Evolutionary conservation across 2,113 vertebrate species (phyloP), one percentile per base, ranked within the genome.

Genomic region (Channa argus): DNA sequence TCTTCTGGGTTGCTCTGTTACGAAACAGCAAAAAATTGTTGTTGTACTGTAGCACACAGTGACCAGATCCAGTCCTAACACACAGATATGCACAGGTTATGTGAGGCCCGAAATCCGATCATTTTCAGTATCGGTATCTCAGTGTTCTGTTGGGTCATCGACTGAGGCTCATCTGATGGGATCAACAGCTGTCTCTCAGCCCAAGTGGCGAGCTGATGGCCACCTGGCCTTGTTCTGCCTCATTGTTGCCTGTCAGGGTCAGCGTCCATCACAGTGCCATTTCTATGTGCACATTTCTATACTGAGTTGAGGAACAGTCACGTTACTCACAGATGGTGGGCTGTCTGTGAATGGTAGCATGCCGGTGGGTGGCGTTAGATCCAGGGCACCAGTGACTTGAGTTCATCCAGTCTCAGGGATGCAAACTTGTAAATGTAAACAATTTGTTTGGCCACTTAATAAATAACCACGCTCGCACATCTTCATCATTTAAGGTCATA

Each of bases 101-200:
- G 6, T 41, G 39, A 54, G 43, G 38, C 10, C 68, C 56, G 37
- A 76, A 80, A 34, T 46, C 49, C 34, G 54, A 72, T 6, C 33
- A 2, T 67, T 80, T 24, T 82, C 38, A 73, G 51, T 45, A 70
- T 82, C 38, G 71, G 51, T 45, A 70, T 63, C 65, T 65, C 61
- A 37, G 63, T 33, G 55, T 80, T 74, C 14, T 71, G 37, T 41
- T 11, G n/a, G n/a, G 69, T 74, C 66, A 77, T 63, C 69, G 54
- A 75, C 63, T 63, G 52, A 51, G 50, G 79, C 77, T 72, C 76
- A 66, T 76, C 84, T 76, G 73, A 76, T 71, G 63, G 8, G 50
- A 80, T 50, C 70, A 85, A 52, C 88, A 88, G 62, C 73, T 81
- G 80, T 80, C 50, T 74, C 74, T 77, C 61, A 82, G 62, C 36